These are phyloP conservation scores for Pomphorhynchus laevis DNA, from an alignment of 1,140 invertebrate species.

Conservation along the genomic window DNA sequence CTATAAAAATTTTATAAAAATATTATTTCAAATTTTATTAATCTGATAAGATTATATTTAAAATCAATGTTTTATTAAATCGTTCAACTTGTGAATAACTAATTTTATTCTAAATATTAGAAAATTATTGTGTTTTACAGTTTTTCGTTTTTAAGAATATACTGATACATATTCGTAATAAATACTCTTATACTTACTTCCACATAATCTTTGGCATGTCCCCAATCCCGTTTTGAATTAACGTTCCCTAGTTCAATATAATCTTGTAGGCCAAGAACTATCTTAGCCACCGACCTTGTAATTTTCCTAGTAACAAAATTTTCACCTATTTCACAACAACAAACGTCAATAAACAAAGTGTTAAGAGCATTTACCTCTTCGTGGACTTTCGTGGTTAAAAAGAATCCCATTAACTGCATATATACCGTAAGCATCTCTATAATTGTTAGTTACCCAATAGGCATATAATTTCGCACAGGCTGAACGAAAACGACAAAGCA, in stretches of 20 bases:
- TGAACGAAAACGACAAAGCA: slow-evolving; percentile 17
- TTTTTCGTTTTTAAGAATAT: too few relatives aligned
- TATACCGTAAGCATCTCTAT: slow-evolving; percentile 82
- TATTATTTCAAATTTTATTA: too few relatives aligned
- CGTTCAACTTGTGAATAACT: too few relatives aligned
- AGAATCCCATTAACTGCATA: slow-evolving; percentile 90
- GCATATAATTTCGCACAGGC: slow-evolving; percentile 88
- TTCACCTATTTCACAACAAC: slow-evolving; percentile 26
- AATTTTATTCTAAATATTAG: too few relatives aligned
- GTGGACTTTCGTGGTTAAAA: slow-evolving; percentile 92
- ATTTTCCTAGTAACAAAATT: slow-evolving; percentile 97
- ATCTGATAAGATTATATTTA: too few relatives aligned
- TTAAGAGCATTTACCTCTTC: slow-evolving; percentile 29
- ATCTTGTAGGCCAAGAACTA: slow-evolving; percentile 46
- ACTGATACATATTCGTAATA: too few relatives aligned
- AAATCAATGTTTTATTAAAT: too few relatives aligned
- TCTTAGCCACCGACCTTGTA: slow-evolving; percentile 77
- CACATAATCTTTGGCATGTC: slow-evolving; percentile 90
- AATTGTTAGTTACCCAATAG: slow-evolving; percentile 93
- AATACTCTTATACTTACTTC: too few relatives aligned
- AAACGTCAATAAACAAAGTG: neutral
- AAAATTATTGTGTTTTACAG: too few relatives aligned
- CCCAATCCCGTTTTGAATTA: slow-evolving; percentile 84
- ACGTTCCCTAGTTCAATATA: slow-evolving; percentile 64
- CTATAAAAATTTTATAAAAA: too few relatives aligned